phyloP scores from a whole-genome alignment of 2,113 vertebrate species.

The Nymphicus hollandicus region DNA sequence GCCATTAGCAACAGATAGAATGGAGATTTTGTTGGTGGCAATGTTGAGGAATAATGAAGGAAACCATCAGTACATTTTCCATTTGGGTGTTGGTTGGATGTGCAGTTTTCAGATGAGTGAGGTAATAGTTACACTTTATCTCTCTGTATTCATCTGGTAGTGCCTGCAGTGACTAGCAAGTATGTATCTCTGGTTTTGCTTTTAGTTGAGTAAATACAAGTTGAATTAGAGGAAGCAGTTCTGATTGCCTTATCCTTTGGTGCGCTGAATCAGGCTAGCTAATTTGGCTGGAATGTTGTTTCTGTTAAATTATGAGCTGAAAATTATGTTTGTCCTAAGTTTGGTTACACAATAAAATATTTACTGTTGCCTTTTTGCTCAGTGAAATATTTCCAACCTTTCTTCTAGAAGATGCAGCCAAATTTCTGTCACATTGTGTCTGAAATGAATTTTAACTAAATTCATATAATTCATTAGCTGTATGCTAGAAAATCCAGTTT shows the following conservation, averaged over 20 bases:
- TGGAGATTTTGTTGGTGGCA: neutral
- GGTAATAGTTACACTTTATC: neutral
- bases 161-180: neutral
- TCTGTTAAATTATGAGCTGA: constrained; percentile 42
- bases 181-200: neutral
- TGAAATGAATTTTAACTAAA: constrained; percentile 53
- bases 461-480: neutral
- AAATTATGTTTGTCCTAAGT: constrained; percentile 16
- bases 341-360: constrained; percentile 44
- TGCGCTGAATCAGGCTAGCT: neutral
- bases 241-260: neutral
- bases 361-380: constrained; percentile 36
- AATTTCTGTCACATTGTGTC: constrained; percentile 27
- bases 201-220: constrained; percentile 1
- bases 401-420: constrained; percentile 28
- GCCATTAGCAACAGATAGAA: neutral
- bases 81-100: constrained; percentile 16
- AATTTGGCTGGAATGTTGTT: constrained; percentile 24
- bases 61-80: neutral
- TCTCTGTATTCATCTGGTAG: neutral
- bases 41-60: neutral
- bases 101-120: neutral
- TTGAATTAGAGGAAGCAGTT: constrained; percentile 1
- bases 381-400: constrained; percentile 43
- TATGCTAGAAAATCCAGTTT: constrained; percentile 5